A percentile compares a stretch with the other conserved stretches of the same genome.
These are phyloP conservation scores for Centrocercus urophasianus DNA, from an alignment of 2,113 vertebrate genomes.

Conservation along the genomic window DNA sequence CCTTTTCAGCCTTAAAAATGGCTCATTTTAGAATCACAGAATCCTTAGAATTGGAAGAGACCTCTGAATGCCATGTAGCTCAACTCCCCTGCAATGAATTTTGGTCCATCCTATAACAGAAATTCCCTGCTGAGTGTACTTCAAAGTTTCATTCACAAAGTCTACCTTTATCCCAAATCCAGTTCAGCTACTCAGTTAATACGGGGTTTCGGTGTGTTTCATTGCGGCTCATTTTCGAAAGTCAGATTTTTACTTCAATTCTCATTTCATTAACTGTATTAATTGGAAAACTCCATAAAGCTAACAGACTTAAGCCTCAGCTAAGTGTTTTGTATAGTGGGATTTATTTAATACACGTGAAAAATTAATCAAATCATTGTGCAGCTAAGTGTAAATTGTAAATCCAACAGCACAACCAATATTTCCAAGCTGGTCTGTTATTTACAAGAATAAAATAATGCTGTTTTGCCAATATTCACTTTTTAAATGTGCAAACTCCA, in stretches of 20 bases:
- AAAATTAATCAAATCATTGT: slow-evolving; percentile 36
- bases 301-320: not conserved
- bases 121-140: not conserved
- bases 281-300: not conserved
- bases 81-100: too few species aligned
- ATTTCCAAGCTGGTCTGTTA: not conserved
- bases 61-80: too few species aligned
- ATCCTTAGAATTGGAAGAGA: too few species aligned
- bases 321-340: not conserved
- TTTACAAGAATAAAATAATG: slow-evolving; percentile 43
- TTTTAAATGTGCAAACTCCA: slow-evolving; percentile 3
- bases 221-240: not conserved
- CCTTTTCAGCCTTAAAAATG: not conserved
- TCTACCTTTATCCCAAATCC: not conserved
- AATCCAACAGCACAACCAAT: not conserved
- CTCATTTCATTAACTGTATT: not conserved
- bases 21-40: not conserved
- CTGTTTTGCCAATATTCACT: not conserved
- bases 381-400: slow-evolving; percentile 29
- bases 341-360: slow-evolving; percentile 3
- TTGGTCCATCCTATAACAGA: not conserved
- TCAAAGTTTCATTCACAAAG: not conserved
- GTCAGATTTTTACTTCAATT: not conserved
- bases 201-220: not conserved
- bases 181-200: not conserved